A percentile compares a stretch with the other conserved stretches of the same genome.
Evolutionary conservation across 2,888 invertebrate species (phyloP).

Genomic region (Catocala nupta): DNA sequence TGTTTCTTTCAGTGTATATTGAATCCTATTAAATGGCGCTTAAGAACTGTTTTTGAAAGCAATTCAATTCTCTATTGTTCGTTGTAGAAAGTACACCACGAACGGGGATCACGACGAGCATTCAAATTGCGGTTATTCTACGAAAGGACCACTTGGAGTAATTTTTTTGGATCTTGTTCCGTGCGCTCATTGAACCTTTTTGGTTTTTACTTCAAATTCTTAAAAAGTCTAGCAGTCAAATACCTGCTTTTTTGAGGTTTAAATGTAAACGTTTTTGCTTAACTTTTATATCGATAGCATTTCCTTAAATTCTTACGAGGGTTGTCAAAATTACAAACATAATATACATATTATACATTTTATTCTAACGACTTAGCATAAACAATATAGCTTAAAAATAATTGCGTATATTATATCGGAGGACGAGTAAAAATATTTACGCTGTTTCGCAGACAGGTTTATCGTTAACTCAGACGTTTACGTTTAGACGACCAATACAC

Average conservation of each 20-base stretch:
- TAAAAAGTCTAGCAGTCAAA: not conserved
- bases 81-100: slow-evolving; percentile 73
- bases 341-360: too few relatives aligned
- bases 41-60: slow-evolving; percentile 53
- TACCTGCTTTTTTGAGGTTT: too few relatives aligned
- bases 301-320: too few relatives aligned
- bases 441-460: not conserved
- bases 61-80: slow-evolving; percentile 61
- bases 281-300: too few relatives aligned
- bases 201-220: slow-evolving; percentile 9
- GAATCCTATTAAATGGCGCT: slow-evolving; percentile 45
- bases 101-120: slow-evolving; percentile 67
- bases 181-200: slow-evolving; percentile 20
- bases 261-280: too few relatives aligned
- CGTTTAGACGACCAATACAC: slow-evolving; percentile 12
- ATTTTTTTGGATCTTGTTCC: slow-evolving; percentile 30
- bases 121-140: slow-evolving; percentile 68
- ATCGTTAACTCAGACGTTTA: slow-evolving; percentile 12
- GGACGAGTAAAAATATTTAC: too few relatives aligned
- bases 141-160: slow-evolving; percentile 49
- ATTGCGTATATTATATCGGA: too few relatives aligned
- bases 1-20: slow-evolving; percentile 29
- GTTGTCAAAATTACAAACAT: too few relatives aligned
- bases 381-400: too few relatives aligned
- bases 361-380: too few relatives aligned